These are phyloP conservation scores for Peromyscus attwateri DNA, from an alignment of 2,797 vertebrate genomes.

Conservation along the genomic window DNA sequence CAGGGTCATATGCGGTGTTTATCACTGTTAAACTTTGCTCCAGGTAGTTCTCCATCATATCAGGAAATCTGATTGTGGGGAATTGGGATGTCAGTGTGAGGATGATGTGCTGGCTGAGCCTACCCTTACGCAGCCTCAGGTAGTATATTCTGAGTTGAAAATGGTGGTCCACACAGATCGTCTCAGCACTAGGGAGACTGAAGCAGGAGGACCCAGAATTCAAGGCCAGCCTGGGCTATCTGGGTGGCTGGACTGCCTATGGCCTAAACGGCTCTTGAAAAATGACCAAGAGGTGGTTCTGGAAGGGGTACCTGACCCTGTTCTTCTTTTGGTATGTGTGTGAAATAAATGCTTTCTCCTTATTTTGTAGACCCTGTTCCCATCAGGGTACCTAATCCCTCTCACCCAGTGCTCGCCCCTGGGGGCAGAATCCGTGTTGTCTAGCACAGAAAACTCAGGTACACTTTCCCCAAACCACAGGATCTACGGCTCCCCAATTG, in stretches of 20 bases:
- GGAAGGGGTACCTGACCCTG: neutral
- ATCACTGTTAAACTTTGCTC: neutral
- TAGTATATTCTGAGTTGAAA: neutral
- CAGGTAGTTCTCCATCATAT: neutral
- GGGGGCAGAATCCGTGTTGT: constrained; percentile 86
- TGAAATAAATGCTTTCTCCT: constrained; percentile 71
- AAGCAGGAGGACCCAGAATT: neutral
- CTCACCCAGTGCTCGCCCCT: constrained; percentile 91
- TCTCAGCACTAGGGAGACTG: neutral
- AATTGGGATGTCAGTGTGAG: neutral
- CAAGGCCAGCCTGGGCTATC: neutral
- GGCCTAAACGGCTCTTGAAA: neutral
- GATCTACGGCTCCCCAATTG: constrained; percentile 91
- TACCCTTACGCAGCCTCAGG: neutral
- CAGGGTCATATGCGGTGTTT: neutral
- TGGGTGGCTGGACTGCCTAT: neutral
- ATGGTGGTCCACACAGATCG: neutral
- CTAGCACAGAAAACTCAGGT: constrained; percentile 86
- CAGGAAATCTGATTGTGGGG: neutral
- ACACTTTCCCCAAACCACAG: constrained; percentile 88
- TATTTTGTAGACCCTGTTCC: constrained; percentile 91
- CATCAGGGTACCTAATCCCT: constrained; percentile 95
- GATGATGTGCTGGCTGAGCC: neutral
- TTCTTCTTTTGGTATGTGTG: neutral
- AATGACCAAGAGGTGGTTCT: neutral